These are phyloP conservation scores for Hydrophis major DNA, from an alignment of 2,797 vertebrate species.

Conservation along the genomic window DNA sequence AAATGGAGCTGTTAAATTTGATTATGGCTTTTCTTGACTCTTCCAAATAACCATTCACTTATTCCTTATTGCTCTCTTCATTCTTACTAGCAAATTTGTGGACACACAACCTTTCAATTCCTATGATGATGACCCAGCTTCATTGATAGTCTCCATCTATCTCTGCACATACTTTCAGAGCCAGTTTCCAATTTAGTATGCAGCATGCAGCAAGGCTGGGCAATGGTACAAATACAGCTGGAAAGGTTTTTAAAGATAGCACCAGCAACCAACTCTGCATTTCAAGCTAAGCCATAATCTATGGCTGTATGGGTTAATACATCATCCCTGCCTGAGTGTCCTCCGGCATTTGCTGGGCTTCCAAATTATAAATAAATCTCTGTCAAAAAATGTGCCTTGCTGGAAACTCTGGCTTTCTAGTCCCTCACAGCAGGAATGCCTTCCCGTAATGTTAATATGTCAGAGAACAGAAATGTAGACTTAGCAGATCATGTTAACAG, in stretches of 20 bases:
- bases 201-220: neutral
- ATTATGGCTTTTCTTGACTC: neutral
- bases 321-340: neutral
- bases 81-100: neutral
- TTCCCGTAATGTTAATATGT: neutral
- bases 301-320: neutral
- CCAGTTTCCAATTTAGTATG: accelerated
- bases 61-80: neutral
- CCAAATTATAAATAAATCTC: neutral
- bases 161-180: neutral
- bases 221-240: neutral
- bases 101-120: neutral
- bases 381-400: neutral
- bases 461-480: neutral
- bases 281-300: neutral
- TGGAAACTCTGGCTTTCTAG: neutral
- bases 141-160: neutral
- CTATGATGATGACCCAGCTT: neutral
- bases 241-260: neutral
- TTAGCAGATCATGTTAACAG: neutral
- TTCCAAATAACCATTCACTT: neutral
- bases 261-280: neutral
- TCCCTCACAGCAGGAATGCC: neutral
- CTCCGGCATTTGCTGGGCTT: neutral
- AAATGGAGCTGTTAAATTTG: neutral